These are phyloP conservation scores for Sylvicapra grimmia DNA, from an alignment of 2,113 vertebrate species.

Conservation along the genomic window DNA sequence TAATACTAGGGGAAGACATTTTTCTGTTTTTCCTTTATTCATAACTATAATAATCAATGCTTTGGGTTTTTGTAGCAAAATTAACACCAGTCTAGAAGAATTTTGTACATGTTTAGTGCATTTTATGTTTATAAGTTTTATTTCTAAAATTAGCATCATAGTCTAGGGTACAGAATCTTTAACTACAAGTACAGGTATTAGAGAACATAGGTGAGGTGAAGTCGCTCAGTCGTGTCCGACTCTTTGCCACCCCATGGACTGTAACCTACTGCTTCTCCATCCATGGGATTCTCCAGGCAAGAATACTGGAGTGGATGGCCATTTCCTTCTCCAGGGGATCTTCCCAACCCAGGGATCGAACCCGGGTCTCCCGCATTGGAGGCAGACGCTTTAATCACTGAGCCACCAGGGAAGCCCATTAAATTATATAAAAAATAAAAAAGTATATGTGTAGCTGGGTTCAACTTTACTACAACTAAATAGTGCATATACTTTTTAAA, in stretches of 20 bases:
- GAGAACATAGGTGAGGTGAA: too few relatives aligned
- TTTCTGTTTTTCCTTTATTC: background rate
- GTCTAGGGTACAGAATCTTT: background rate
- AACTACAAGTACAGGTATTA: background rate
- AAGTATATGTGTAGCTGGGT: background rate
- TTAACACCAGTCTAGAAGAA: background rate
- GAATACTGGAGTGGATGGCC: too few relatives aligned
- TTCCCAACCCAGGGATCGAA: too few relatives aligned
- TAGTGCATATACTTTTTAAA: background rate
- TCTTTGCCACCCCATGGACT: too few relatives aligned
- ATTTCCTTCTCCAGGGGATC: too few relatives aligned
- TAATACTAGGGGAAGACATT: background rate
- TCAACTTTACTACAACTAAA: background rate
- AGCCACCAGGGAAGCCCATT: too few relatives aligned
- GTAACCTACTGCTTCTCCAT: too few relatives aligned
- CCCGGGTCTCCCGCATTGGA: too few relatives aligned
- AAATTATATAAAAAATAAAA: background rate
- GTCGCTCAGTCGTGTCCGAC: too few relatives aligned
- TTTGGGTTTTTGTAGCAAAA: background rate
- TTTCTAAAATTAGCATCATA: background rate
- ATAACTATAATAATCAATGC: background rate
- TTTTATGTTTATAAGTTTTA: background rate
- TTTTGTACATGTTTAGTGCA: background rate
- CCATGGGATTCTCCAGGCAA: too few relatives aligned
- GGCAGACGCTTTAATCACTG: too few relatives aligned